phyloP scores from a whole-genome alignment of 2,888 invertebrate genomes.

The Clusia tigrina region DNA sequence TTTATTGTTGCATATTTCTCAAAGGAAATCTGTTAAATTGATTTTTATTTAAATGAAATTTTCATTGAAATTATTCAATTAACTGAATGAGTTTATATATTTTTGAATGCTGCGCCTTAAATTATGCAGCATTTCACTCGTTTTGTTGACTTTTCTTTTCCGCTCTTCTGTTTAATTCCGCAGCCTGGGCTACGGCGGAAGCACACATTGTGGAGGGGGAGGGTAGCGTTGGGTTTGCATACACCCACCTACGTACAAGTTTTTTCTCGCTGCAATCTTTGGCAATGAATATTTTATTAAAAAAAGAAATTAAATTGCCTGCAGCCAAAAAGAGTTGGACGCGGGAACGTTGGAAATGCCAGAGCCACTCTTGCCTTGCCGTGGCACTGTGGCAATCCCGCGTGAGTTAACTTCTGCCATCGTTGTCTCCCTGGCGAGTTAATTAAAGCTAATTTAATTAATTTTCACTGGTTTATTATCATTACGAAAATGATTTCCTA shows the following conservation, averaged over 20 bases:
- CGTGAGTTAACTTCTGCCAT: neutral
- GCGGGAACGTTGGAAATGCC: neutral
- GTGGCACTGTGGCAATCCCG: neutral
- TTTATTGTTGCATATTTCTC: no score
- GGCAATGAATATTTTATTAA: constrained; percentile 40
- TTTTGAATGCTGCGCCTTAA: neutral
- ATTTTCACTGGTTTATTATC: constrained; percentile 17
- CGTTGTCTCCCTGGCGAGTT: constrained; percentile 58
- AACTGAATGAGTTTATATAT: neutral
- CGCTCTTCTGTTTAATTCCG: neutral
- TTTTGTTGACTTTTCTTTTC: neutral
- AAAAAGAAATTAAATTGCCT: constrained; percentile 30
- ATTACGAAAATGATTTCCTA: no score
- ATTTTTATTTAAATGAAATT: neutral
- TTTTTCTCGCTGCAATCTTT: constrained; percentile 9
- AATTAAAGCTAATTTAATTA: constrained; percentile 64
- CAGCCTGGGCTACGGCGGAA: neutral
- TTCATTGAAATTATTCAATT: neutral
- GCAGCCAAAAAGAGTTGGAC: constrained; percentile 1
- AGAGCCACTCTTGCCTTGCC: neutral
- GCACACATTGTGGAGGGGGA: neutral
- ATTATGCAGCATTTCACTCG: neutral
- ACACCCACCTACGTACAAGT: neutral
- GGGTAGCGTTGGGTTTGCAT: neutral
- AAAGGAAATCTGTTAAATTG: neutral